Base-by-base conservation (phyloP, 2,797 vertebrate species). In the Avahi laniger region DNA sequence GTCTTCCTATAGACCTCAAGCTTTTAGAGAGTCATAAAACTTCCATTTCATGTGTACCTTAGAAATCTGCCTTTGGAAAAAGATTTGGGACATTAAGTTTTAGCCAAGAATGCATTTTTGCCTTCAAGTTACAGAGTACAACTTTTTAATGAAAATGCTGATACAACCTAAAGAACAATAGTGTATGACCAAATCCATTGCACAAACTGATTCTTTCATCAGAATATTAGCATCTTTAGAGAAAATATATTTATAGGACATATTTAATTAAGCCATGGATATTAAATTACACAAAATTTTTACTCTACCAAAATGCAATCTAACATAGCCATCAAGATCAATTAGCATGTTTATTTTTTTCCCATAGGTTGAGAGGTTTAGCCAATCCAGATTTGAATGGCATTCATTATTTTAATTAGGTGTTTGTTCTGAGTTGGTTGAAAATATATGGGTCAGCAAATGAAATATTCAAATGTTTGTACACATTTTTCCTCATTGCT, bases 101-200 rank as follows among this genome's bases (percentile, higher is more conserved):
- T 75, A 95, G 8, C 43, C 81, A 80, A 97, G 92, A 97, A 75
- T 91, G 94, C 87, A 94, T 84, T 96, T 98, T 95, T 94, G 70
- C 35, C 96, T 96, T 38, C 28, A 85, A 89, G 50, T 81, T 84
- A 96, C 92, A 97, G 93, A 93, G 76, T 54, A 75, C 78, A 96
- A 96, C n/a, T 91, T 97, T 84, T 95, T 96, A 97, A 93, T 80
- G 86, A 67, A 97, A 96, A 46, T 92, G 88, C 94, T 96, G 94
- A 97, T 50, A 89, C 33, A 93, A 83, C 46, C 75, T 82, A 93
- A 95, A 86, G 61, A 92, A 96, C 41, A 94, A 69, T 94, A 63
- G 57, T 80, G 65, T 96, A 92, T 91, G 59, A 97, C 72, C 96
- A 97, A 94, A 89, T 91, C 46, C n/a, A 93, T 5, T 65, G 24